Conservation (phyloP, 2,113 vertebrate species). For the Pelecanus crispus region DNA sequence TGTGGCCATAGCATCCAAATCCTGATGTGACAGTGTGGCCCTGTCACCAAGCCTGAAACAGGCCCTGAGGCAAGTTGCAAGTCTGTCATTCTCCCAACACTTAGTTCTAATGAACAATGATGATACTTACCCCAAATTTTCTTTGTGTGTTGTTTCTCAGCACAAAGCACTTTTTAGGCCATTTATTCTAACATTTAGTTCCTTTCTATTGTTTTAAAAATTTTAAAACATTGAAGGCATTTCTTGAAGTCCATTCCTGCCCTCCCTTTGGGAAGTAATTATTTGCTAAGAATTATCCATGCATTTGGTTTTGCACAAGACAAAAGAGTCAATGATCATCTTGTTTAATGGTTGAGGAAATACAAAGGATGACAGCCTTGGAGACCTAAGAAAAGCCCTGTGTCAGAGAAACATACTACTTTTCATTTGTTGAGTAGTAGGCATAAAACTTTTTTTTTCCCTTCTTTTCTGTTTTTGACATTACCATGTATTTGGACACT, state of each 20-base stretch:
- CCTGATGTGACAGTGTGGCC: neutral
- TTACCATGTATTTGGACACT: neutral
- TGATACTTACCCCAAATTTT: neutral
- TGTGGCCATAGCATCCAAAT: neutral
- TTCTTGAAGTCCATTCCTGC: neutral
- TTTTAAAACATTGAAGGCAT: neutral
- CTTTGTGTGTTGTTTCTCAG: neutral
- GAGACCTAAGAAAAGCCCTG: neutral
- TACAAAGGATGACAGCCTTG: neutral
- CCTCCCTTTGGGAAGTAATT: neutral
- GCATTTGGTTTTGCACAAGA: neutral
- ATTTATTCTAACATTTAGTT: neutral
- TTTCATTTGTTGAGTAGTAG: neutral
- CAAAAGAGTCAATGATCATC: neutral
- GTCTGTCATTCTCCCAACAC: neutral
- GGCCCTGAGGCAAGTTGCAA: neutral
- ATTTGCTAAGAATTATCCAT: neutral
- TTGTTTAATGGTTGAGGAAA: neutral
- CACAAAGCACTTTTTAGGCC: neutral
- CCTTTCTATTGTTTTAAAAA: neutral
- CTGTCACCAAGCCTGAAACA: neutral
- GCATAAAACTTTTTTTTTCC: neutral
- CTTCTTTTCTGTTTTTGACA: neutral
- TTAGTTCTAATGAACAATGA: accelerated
- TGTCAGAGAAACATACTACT: neutral